phyloP scores from a whole-genome alignment of 1,140 invertebrate species.

The Cyclargus thomasi region DNA sequence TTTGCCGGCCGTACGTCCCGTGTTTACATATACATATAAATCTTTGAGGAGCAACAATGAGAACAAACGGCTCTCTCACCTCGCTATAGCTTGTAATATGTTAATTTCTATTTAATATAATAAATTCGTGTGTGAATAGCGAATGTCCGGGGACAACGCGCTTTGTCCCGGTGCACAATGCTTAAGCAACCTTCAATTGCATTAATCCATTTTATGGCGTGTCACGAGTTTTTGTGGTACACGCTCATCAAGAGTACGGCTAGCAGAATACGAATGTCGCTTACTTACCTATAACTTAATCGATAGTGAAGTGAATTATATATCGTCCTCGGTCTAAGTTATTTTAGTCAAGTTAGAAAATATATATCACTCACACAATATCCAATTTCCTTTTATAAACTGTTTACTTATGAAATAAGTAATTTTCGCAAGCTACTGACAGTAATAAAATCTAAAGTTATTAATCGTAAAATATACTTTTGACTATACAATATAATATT shows the following conservation, averaged over 20 bases:
- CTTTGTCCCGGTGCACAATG: constrained; percentile 41
- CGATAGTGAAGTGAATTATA: no score
- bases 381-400: no score
- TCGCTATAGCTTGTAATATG: constrained; percentile 59
- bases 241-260: constrained; percentile 33
- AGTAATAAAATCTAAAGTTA: no score
- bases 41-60: constrained; percentile 52
- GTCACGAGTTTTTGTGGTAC: constrained; percentile 53
- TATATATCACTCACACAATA: no score
- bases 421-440: no score
- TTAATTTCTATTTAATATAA: constrained; percentile 72
- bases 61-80: constrained; percentile 53
- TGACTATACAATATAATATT: no score
- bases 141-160: constrained; percentile 45
- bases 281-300: no score
- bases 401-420: no score
- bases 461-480: no score
- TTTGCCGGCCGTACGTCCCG: constrained; percentile 21
- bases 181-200: constrained; percentile 53
- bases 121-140: constrained; percentile 59
- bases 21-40: constrained; percentile 62
- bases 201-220: constrained; percentile 69
- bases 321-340: no score
- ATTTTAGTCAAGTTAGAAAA: no score
- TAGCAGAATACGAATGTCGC: not conserved